phyloP scores from a whole-genome alignment of 2,113 vertebrate species.

The Hydrolagus affinis region DNA sequence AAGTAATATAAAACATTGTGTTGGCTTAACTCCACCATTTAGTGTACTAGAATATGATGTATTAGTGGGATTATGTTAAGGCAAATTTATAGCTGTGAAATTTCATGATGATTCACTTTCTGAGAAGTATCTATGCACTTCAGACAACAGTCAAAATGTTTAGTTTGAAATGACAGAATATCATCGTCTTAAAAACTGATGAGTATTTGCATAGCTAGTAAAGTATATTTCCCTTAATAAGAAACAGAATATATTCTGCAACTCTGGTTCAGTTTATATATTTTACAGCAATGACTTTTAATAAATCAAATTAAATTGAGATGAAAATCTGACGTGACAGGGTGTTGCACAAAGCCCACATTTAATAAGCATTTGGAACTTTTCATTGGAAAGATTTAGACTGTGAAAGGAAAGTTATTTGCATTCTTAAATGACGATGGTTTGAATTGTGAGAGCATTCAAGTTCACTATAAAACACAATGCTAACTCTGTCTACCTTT shows the following conservation, averaged over 20 bases:
- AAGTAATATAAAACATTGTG: not conserved
- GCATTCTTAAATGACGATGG: not conserved
- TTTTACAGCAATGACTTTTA: not conserved
- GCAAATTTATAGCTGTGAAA: not conserved
- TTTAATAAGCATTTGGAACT: not conserved
- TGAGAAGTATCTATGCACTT: not conserved
- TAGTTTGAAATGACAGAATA: not conserved
- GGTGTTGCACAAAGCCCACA: too few relatives aligned
- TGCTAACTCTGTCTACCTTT: too few relatives aligned
- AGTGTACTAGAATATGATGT: not conserved
- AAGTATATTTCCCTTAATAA: not conserved
- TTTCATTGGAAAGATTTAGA: not conserved
- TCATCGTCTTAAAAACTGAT: not conserved
- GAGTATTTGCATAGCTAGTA: not conserved
- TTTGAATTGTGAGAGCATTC: too few relatives aligned
- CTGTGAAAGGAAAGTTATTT: not conserved
- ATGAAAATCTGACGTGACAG: not conserved
- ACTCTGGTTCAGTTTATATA: not conserved
- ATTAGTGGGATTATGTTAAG: not conserved
- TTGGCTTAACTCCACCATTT: not conserved
- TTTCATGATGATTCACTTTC: not conserved
- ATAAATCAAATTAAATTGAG: not conserved
- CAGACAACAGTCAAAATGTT: not conserved
- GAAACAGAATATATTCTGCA: not conserved
- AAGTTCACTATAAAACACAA: too few relatives aligned